Percentiles rank a stretch among this genome's conserved stretches.
Evolutionary conservation across 2,888 invertebrate genomes (phyloP).

Genomic region (Heliconius ethilla): DNA sequence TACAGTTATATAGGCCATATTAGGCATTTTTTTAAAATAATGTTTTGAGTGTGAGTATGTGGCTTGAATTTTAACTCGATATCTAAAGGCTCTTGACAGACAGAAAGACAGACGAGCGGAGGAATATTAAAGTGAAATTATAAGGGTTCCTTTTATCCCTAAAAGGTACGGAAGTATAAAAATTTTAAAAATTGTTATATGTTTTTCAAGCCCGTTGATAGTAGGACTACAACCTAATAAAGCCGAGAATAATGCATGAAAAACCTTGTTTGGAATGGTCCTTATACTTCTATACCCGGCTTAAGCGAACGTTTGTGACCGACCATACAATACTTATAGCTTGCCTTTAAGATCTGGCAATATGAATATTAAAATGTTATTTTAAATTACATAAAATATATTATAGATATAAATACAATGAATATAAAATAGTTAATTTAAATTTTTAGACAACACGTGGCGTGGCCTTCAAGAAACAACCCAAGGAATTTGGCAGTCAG

Average conservation of each 20-base stretch:
- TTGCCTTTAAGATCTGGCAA: slow-evolving; percentile 30
- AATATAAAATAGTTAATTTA: neutral
- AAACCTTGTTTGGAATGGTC: slow-evolving; percentile 44
- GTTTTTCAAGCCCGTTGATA: slow-evolving; percentile 14
- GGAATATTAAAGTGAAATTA: too few species aligned
- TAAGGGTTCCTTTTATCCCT: too few species aligned
- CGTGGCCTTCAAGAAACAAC: too few species aligned
- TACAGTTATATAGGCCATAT: too few species aligned
- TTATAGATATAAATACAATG: neutral
- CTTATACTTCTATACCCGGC: slow-evolving; percentile 42
- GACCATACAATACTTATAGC: slow-evolving; percentile 31
- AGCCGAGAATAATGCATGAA: slow-evolving; percentile 42
- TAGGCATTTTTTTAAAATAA: too few species aligned
- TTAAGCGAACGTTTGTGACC: slow-evolving; percentile 43
- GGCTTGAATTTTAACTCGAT: too few species aligned
- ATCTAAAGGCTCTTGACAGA: too few species aligned
- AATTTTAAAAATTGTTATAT: neutral
- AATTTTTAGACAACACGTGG: neutral
- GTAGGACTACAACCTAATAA: slow-evolving; percentile 30
- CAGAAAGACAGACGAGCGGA: too few species aligned
- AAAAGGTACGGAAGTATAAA: too few species aligned
- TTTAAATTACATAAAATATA: neutral
- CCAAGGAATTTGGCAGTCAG: neutral
- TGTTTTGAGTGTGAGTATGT: too few species aligned
- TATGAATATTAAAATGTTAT: slow-evolving; percentile 25